phyloP scores from a whole-genome alignment of 2,797 vertebrate genomes.

The Chiloscyllium punctatum region DNA sequence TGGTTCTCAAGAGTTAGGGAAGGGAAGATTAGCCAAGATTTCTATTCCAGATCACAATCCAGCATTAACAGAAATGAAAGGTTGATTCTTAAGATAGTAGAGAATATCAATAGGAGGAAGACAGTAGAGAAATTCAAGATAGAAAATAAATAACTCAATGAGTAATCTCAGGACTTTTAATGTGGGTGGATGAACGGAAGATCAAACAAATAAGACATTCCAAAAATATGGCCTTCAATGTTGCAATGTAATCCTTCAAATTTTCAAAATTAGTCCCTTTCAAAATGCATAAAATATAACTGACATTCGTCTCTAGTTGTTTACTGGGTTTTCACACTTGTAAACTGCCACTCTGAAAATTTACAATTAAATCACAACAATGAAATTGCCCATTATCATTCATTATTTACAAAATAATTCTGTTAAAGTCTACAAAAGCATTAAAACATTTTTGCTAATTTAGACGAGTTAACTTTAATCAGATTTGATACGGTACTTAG shows the following conservation, averaged over 20 bases:
- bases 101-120: background rate
- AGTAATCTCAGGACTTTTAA: background rate
- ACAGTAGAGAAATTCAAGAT: background rate
- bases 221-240: background rate
- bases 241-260: background rate
- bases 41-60: background rate
- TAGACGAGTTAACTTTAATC: constrained; percentile 32
- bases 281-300: constrained; percentile 35
- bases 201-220: background rate
- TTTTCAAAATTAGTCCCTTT: background rate
- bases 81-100: background rate
- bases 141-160: background rate
- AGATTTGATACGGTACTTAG: background rate
- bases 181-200: background rate
- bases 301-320: constrained; percentile 38
- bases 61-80: background rate
- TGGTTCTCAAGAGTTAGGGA: background rate
- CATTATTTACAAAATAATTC: constrained; percentile 39
- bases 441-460: background rate
- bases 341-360: constrained; percentile 42
- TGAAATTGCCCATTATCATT: constrained; percentile 50
- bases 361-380: constrained; percentile 45
- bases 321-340: constrained; percentile 42
- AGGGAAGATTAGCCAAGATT: background rate
- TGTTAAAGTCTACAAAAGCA: constrained; percentile 24